These are phyloP conservation scores for Puffinus mauretanicus DNA, from an alignment of 2,113 vertebrate genomes.

Conservation along the genomic window DNA sequence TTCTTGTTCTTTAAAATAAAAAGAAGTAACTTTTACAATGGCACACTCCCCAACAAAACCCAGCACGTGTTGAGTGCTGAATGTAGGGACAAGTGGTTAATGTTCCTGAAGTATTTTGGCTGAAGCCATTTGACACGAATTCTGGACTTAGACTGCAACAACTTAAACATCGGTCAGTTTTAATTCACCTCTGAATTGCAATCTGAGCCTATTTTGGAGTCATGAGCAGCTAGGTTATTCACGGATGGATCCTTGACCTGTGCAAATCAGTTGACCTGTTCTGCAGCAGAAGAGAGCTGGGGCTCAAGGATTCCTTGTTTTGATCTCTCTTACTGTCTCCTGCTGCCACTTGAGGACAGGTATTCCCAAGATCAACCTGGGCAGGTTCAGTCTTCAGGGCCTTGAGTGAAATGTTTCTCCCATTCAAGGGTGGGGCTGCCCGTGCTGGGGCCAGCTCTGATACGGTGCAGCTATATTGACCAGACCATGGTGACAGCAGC, in stretches of 20 bases:
- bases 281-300: background rate
- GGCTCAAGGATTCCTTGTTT: background rate
- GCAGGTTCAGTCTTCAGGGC: background rate
- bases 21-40: background rate
- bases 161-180: background rate
- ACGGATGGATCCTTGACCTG: background rate
- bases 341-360: background rate
- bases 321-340: background rate
- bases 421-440: background rate
- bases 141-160: background rate
- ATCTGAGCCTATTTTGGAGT: background rate
- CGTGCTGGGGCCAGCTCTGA: background rate
- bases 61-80: background rate
- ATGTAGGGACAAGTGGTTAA: background rate
- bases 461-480: background rate
- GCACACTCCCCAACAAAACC: background rate
- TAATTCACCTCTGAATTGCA: background rate
- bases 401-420: background rate
- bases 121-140: background rate
- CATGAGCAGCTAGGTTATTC: background rate
- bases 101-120: background rate
- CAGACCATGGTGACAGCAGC: background rate
- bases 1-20: background rate
- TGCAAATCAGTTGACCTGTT: background rate
- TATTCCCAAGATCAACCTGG: background rate